Evolutionary conservation across 1,140 invertebrate species (phyloP).

Genomic region (Saccostrea glomerata): DNA sequence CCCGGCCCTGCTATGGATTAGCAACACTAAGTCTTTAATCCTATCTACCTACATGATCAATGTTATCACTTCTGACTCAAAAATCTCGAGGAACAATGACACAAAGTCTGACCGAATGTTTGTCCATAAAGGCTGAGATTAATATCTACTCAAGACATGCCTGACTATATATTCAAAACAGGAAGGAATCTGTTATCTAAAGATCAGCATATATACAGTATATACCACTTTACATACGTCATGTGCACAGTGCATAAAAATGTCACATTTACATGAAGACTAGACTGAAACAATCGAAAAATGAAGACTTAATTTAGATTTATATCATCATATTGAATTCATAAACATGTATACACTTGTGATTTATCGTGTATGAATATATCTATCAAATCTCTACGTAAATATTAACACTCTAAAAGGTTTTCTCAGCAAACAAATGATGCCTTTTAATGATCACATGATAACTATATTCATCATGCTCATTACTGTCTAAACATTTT

Average conservation of each 20-base stretch:
- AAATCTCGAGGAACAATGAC: not conserved
- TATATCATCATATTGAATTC: no score
- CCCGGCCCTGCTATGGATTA: not conserved
- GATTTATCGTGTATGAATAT: no score
- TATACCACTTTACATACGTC: not conserved
- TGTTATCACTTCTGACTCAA: not conserved
- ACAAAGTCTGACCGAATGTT: not conserved
- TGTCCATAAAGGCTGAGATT: not conserved
- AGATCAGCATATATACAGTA: not conserved
- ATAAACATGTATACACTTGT: no score
- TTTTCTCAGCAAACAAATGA: no score
- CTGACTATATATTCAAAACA: not conserved
- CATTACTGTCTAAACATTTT: no score
- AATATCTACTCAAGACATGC: not conserved
- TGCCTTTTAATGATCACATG: no score
- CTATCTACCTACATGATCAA: conserved; percentile 12
- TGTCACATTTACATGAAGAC: not conserved
- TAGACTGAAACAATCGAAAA: not conserved
- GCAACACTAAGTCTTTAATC: not conserved
- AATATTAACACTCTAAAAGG: no score
- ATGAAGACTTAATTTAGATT: no score
- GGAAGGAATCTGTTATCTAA: conserved; percentile 12
- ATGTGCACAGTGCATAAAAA: not conserved
- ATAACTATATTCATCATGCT: no score
- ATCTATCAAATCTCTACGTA: no score